phyloP scores from a whole-genome alignment of 2,113 vertebrate species.

The Mirounga angustirostris region DNA sequence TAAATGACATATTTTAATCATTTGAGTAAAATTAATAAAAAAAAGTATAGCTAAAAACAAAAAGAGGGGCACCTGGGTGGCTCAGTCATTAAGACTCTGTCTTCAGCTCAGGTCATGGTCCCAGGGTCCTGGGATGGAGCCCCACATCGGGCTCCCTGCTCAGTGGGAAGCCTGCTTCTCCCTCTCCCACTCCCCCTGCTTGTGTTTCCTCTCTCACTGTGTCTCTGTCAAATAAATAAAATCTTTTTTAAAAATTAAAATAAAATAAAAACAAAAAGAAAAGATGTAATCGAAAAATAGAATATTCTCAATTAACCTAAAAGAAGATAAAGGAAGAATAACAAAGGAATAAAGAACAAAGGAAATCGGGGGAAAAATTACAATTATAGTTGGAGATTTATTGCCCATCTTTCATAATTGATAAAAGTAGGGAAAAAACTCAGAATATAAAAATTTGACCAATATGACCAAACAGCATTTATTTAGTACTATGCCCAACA shows the following conservation, averaged over 20 bases:
- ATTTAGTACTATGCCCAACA: background rate
- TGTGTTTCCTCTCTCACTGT: too few relatives aligned
- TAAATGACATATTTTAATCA: background rate
- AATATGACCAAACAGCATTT: background rate
- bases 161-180: too few relatives aligned
- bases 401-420: background rate
- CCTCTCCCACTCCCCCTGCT: too few relatives aligned
- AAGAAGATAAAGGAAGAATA: background rate
- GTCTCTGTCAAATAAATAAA: background rate
- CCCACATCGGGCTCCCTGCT: too few relatives aligned
- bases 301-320: background rate
- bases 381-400: background rate
- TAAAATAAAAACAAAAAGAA: background rate
- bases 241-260: too few relatives aligned
- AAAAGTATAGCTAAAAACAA: background rate
- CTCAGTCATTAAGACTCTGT: too few relatives aligned
- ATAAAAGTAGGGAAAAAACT: background rate
- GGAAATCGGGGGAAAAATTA: background rate
- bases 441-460: background rate
- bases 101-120: too few relatives aligned
- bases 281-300: background rate
- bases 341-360: background rate
- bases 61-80: background rate
- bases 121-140: too few relatives aligned
- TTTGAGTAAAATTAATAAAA: background rate